Conservation (phyloP, 2,888 invertebrate genomes). For the Erebia palarica region DNA sequence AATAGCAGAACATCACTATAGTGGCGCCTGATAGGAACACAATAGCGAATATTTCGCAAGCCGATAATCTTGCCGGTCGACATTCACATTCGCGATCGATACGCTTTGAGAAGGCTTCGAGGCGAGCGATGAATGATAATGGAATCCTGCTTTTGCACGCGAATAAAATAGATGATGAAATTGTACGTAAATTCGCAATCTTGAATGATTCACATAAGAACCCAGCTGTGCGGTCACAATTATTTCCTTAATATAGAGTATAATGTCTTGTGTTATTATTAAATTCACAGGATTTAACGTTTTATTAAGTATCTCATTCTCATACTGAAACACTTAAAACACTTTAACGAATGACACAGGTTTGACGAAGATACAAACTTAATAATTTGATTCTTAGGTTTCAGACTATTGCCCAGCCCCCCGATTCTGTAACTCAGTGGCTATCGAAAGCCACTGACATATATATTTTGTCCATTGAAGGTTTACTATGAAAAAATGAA, state of each 20-base stretch:
- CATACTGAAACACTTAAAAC: not conserved
- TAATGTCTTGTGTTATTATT: not conserved
- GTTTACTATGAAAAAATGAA: too few relatives aligned
- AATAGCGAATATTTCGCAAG: slow-evolving; percentile 58
- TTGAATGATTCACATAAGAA: slow-evolving; percentile 15
- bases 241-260: not conserved
- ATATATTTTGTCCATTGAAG: too few relatives aligned
- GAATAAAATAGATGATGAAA: slow-evolving; percentile 26
- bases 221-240: slow-evolving; percentile 17
- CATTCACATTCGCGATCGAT: slow-evolving; percentile 50
- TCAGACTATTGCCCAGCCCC: not conserved
- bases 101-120: slow-evolving; percentile 26
- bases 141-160: slow-evolving; percentile 32
- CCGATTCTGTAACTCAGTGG: too few relatives aligned
- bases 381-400: not conserved
- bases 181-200: slow-evolving; percentile 23
- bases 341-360: not conserved
- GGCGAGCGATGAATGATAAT: slow-evolving; percentile 35
- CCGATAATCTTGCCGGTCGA: slow-evolving; percentile 50
- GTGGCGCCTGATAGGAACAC: slow-evolving; percentile 51
- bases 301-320: not conserved
- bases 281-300: not conserved
- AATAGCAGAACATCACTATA: slow-evolving; percentile 26
- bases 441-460: too few relatives aligned
- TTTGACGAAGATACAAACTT: not conserved